These are phyloP conservation scores for Notechis scutatus DNA, from an alignment of 2,113 vertebrate species.

Conservation along the genomic window DNA sequence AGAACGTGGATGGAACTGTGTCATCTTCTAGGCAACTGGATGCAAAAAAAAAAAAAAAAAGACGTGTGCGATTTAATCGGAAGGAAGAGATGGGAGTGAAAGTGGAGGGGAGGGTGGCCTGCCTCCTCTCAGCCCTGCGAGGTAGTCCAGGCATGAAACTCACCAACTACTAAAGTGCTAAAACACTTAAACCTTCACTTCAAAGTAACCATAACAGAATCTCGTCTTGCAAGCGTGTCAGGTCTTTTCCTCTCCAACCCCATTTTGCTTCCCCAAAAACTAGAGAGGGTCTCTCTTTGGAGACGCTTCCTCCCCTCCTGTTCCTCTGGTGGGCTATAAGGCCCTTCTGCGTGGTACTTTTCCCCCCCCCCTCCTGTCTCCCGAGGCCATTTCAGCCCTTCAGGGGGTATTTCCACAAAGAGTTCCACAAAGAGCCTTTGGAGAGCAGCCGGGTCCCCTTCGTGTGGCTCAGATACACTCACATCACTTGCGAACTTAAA, in stretches of 20 bases:
- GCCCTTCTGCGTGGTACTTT: accelerated
- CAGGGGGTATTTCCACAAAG: background rate
- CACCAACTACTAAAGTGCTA: background rate
- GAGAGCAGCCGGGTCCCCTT: background rate
- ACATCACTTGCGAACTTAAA: background rate
- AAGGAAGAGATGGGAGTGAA: background rate
- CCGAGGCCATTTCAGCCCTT: background rate
- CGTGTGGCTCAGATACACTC: background rate
- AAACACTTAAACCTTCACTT: background rate
- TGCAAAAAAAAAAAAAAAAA: background rate
- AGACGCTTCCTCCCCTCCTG: background rate
- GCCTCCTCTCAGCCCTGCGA: background rate
- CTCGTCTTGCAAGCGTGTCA: background rate
- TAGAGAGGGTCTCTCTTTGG: background rate
- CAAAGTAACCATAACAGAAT: background rate
- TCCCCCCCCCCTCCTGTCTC: background rate
- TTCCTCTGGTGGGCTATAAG: background rate
- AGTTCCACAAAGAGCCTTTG: background rate
- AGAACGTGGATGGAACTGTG: background rate
- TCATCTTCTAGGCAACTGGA: background rate
- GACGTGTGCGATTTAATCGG: background rate
- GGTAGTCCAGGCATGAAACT: background rate
- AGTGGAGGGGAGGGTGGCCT: background rate
- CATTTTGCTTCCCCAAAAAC: background rate
- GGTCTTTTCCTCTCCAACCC: background rate